Percentiles rank a stretch among this genome's conserved stretches.
Evolutionary conservation across 2,113 vertebrate genomes (phyloP).

Genomic region (Theristicus caerulescens): DNA sequence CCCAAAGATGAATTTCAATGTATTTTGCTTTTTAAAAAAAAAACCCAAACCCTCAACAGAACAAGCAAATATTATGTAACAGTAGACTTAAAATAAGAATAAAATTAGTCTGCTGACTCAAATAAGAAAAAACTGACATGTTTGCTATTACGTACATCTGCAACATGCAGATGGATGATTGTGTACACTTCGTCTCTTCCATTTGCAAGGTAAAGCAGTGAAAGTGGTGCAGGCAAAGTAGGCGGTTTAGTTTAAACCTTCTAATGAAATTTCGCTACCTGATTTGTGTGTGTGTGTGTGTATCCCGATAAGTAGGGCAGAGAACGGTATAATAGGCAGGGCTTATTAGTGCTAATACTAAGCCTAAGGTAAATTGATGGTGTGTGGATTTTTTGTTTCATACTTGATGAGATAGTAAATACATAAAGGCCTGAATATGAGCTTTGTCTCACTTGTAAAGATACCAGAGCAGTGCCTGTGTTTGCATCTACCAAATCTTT

Average conservation of each 20-base stretch:
- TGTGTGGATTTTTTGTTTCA: neutral
- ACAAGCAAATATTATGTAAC: neutral
- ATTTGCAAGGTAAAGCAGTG: neutral
- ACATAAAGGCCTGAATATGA: neutral
- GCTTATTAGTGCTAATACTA: neutral
- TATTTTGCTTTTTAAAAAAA: neutral
- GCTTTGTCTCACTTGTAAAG: neutral
- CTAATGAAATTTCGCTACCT: neutral
- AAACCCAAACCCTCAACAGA: neutral
- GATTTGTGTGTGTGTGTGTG: neutral
- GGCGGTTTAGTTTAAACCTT: neutral
- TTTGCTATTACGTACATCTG: neutral
- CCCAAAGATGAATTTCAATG: neutral
- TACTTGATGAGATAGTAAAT: neutral
- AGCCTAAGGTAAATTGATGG: neutral
- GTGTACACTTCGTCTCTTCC: rapidly evolving
- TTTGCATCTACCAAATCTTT: neutral
- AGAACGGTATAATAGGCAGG: neutral
- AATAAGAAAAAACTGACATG: neutral
- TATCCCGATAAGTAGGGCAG: neutral
- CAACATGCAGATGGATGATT: neutral
- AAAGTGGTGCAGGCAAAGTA: neutral
- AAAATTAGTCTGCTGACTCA: neutral
- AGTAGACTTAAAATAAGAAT: neutral
- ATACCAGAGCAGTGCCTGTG: neutral